A percentile compares a stretch with the other conserved stretches of the same genome.
Conservation (phyloP, 2,797 vertebrate genomes). For the Intellagama lesueurii region DNA sequence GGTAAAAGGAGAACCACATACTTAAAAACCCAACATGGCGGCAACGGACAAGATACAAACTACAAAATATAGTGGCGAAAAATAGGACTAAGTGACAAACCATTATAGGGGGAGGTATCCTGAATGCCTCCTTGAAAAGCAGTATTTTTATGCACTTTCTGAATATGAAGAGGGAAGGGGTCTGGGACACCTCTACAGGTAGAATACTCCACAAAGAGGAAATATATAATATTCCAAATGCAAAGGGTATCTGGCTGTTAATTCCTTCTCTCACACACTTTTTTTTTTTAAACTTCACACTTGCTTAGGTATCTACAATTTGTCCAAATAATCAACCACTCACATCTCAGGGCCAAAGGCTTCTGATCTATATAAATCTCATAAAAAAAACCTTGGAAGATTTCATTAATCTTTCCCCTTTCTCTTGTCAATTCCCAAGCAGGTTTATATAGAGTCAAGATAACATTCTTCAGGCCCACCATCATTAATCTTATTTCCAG, state of each 20-base stretch:
- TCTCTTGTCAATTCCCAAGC: conserved; percentile 52
- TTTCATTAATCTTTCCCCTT: conserved; percentile 58
- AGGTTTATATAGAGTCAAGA: conserved; percentile 53
- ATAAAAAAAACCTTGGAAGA: conserved; percentile 50
- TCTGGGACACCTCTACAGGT: too few species aligned
- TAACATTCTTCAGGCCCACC: conserved; percentile 49
- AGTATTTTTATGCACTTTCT: too few species aligned
- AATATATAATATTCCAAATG: conserved; percentile 38
- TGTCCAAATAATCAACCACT: conserved; percentile 55
- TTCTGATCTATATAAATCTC: conserved; percentile 44
- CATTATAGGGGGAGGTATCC: too few species aligned
- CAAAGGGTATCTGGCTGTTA: conserved; percentile 38
- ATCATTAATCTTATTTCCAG: conserved; percentile 60
- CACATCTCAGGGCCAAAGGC: conserved; percentile 38
- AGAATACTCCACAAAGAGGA: too few species aligned
- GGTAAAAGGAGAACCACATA: too few species aligned
- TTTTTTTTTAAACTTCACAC: conserved; percentile 29
- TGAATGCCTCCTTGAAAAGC: too few species aligned
- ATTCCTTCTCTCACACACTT: conserved; percentile 14
- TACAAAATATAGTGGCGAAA: too few species aligned
- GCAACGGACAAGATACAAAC: too few species aligned
- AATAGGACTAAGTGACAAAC: too few species aligned
- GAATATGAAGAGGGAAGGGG: too few species aligned
- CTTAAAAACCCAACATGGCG: too few species aligned
- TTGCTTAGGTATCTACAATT: conserved; percentile 48